Base-by-base conservation (phyloP, 2,113 vertebrate species). In the Passerina amoena region DNA sequence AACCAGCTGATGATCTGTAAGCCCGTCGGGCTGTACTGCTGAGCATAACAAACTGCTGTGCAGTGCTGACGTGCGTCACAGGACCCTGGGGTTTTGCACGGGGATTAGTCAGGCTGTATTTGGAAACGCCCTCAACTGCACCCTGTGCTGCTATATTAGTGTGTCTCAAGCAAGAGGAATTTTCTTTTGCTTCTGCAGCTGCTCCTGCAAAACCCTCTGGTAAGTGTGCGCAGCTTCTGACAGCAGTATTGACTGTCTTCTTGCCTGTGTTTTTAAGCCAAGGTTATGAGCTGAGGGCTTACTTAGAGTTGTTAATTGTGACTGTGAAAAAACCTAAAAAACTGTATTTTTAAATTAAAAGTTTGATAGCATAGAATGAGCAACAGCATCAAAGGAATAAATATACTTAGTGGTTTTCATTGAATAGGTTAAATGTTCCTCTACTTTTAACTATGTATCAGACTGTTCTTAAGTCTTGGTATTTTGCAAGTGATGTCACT, bases 121-220 rank as follows among this genome's bases (percentile, higher is more conserved):
- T 94, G 98, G 98, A 70, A 76, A 97, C 97, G 85, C 98, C 98
- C 98, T 97, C 95, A 23, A 9, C 84, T 97, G 97, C 82, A 96
- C 96, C 97, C 97, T 94, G 85, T 63, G 91, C 97, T 90, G 92
- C 97, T 99, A 99, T 99, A 99, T 98, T 98, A 99, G 97, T 95
- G 18, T 82, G 93, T 85, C 94, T 94, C 97, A 97, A 94, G 96
- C 97, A 96, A 93, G 97, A 96, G 98, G 97, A 98, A 98, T 98
- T 99, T 99, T 99, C 98, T 98, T 98, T 98, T 68, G 86, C 97
- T 97, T 80, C 86, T 59, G 95, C 90, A 95, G 95, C 97, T 95
- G 50, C 89, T 96, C 94, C 68, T 85, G 96, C 93, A 94, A 96
- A 96, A 77, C 92, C 93, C 94, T 88, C 92, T 71, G 98, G 98